phyloP scores from a whole-genome alignment of 2,797 vertebrate species.

The Capromys pilorides region DNA sequence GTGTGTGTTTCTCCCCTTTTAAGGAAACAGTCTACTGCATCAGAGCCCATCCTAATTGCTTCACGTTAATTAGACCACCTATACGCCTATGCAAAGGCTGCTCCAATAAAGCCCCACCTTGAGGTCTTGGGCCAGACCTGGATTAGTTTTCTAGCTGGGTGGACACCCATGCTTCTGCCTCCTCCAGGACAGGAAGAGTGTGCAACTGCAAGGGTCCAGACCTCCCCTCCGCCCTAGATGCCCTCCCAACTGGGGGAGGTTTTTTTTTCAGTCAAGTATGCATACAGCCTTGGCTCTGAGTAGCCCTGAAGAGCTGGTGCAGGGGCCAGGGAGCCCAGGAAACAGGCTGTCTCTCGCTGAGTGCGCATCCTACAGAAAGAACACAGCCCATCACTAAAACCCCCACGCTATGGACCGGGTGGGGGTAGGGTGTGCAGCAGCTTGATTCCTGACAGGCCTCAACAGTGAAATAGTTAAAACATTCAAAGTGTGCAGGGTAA shows the following conservation, averaged over 20 bases:
- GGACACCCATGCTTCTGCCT: neutral
- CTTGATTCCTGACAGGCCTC: neutral
- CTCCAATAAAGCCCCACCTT: neutral
- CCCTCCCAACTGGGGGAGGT: too few species aligned
- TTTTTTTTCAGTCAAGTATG: neutral
- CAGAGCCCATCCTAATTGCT: neutral
- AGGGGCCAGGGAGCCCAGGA: fast-evolving
- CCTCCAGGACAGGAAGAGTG: neutral
- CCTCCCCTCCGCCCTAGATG: neutral
- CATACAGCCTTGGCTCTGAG: neutral
- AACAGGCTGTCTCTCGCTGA: neutral
- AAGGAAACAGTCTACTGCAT: neutral
- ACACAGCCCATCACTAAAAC: fast-evolving
- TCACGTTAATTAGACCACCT: neutral
- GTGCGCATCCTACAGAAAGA: neutral
- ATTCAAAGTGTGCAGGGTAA: neutral
- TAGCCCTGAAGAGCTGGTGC: neutral
- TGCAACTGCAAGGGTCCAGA: neutral
- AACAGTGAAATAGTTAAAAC: neutral
- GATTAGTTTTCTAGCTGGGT: neutral
- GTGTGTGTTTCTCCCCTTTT: neutral
- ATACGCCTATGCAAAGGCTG: neutral
- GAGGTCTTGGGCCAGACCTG: neutral
- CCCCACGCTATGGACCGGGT: neutral
- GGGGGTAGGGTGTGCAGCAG: fast-evolving